Base-by-base conservation (phyloP, 2,797 vertebrate species). In the Oreortyx pictus region DNA sequence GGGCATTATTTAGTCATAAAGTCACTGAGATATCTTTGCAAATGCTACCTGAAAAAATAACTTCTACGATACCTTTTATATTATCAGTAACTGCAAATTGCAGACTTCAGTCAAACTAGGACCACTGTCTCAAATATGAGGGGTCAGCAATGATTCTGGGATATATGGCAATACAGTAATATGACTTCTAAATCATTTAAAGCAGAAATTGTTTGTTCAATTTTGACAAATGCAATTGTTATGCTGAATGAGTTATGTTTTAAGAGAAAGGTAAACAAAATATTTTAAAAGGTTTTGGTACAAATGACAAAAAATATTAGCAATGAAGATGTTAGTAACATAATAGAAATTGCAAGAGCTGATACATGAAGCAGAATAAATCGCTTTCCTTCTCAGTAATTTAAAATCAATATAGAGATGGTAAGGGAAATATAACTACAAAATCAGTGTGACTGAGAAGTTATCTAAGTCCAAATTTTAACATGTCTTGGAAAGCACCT, bases 301-400 rank as follows among this genome's bases (percentile, higher is more conserved):
- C 60, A 87, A 60, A 19, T 19, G 70, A 64, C 33, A 76, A 89
- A 86, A 91, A 47, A 10, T 59, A 47, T 50, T 66, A 84, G 49
- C 2, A 35, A 67, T 33, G 60, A 89, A 78, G 37, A 19, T 82
- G 37, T 43, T 85, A 68, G 18, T 49, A 61, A 74, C 33, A 56
- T 50, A 87, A 82, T 5, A 79, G 64, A 70, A 79, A 93, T 66
- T 18, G 90, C 90, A 23, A 25, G 64, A 52, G 41, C 75, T 89
- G 52, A 62, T 77, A 66, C 20, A 49, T 66, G 74, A 88, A 68
- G 16, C 62, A 67, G 29, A 90, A 77, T 76, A 93, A 87, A 87
- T 74, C 43, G 33, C 7, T 93, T 90, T 92, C 92, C 67, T 79
- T 90, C 16, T 70, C 22, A 37, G 27, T 29, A 67, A 18, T 25